Percentiles rank a stretch among this genome's conserved stretches.
These are phyloP conservation scores for Pristionchus japonicus DNA, from an alignment of 2,888 invertebrate genomes.

Conservation along the genomic window DNA sequence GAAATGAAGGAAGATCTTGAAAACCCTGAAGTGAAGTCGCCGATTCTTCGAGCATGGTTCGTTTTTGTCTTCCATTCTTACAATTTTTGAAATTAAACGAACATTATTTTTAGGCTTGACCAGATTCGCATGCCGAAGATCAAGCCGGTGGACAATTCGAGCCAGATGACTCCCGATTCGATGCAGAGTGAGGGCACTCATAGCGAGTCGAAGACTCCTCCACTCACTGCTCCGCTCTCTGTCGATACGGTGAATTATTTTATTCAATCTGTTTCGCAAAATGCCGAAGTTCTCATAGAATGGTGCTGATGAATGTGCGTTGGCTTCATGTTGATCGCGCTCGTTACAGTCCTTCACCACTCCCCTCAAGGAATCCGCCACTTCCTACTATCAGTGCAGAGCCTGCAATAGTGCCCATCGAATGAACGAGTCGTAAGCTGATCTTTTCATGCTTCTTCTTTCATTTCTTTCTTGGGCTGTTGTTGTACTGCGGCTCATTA, in stretches of 20 bases:
- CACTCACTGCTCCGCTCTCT: background rate
- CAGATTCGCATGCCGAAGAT: background rate
- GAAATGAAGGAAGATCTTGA: background rate
- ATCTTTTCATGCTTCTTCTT: background rate
- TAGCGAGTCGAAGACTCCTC: background rate
- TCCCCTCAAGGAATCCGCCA: background rate
- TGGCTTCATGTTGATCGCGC: too few species aligned
- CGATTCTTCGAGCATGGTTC: conserved; percentile 3
- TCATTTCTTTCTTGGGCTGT: background rate
- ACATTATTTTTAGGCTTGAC: background rate
- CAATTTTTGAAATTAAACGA: background rate
- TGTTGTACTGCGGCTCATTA: background rate
- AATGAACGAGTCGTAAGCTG: conserved; percentile 3
- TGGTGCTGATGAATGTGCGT: too few species aligned
- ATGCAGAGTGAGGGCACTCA: background rate
- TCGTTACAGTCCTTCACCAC: background rate
- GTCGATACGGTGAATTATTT: background rate
- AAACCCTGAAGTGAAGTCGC: background rate
- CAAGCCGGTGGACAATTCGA: background rate
- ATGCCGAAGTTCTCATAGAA: too few species aligned
- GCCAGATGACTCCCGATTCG: conserved; percentile 22
- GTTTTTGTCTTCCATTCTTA: background rate
- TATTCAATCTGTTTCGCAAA: background rate
- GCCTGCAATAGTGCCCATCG: background rate
- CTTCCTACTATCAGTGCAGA: conserved; percentile 11